Evolutionary conservation across 2,888 invertebrate genomes (phyloP).

Genomic region (Eumerus sabulonum): DNA sequence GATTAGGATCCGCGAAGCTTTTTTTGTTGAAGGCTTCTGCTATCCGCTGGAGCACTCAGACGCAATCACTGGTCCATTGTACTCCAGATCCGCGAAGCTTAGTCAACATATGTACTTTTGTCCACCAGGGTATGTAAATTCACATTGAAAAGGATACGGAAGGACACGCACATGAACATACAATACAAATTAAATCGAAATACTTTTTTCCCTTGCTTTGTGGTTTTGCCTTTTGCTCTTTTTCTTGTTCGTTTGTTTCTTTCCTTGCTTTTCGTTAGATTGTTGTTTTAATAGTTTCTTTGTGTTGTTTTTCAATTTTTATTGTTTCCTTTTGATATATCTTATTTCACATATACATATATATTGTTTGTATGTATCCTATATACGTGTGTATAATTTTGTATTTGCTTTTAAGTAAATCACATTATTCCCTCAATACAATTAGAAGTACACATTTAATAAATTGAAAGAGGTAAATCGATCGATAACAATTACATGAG

Average conservation of each 20-base stretch:
- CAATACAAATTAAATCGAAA: conserved; percentile 61
- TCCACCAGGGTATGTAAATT: too few relatives aligned
- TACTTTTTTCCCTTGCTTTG: conserved; percentile 52
- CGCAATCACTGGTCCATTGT: too few relatives aligned
- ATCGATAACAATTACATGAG: conserved; percentile 65
- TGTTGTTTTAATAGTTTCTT: conserved; percentile 32
- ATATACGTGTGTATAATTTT: conserved; percentile 41
- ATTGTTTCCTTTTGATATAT: conserved; percentile 12
- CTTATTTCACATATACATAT: background rate
- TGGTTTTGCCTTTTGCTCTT: conserved; percentile 29
- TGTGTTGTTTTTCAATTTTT: conserved; percentile 41
- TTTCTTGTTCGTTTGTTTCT: conserved; percentile 22
- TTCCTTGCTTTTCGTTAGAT: conserved; percentile 23
- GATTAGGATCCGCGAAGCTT: too few relatives aligned
- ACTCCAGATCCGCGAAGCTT: too few relatives aligned
- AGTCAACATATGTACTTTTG: too few relatives aligned
- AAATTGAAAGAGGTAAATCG: conserved; percentile 65
- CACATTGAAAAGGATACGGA: conserved; percentile 30
- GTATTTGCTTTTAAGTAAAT: conserved; percentile 57
- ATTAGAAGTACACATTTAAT: conserved; percentile 64
- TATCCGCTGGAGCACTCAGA: too few relatives aligned
- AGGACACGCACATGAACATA: conserved; percentile 51
- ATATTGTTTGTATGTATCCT: conserved; percentile 3
- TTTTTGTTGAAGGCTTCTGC: too few relatives aligned
- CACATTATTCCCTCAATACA: conserved; percentile 62